Evolutionary conservation across 2,888 invertebrate genomes (phyloP), one percentile per base, ranked within the genome.

Genomic region (Aethes cnicana): DNA sequence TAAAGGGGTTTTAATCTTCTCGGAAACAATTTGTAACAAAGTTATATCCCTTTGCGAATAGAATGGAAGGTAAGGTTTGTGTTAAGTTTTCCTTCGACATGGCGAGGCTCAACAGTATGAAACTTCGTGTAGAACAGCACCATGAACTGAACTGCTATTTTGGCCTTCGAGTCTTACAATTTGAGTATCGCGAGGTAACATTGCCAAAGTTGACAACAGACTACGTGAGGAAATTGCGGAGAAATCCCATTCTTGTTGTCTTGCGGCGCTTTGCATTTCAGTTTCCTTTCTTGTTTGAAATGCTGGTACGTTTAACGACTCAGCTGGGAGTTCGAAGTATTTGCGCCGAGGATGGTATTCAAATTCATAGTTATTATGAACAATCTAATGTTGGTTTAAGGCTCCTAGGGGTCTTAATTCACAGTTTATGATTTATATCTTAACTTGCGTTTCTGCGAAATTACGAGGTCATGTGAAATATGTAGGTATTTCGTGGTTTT

Each of bases 151-250:
- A 64, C 64, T 69, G 71, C 68, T 73, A 67, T 74, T 72, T n/a
- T 74, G 85, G 81, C 86, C 87, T 87, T 87, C 84, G 64, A 72
- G 78, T 72, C 73, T 82, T 75, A 81, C 76, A 70, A 79, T 78
- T 77, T 72, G 79, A 79, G 76, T 71, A 77, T 73, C 74, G 77
- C 77, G 81, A 84, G 84, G 84, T 79, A 79, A 72, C 74, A 76
- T 89, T 89, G 83, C 88, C 87, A 89, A 89, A 89, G 87, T 86
- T 82, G 83, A 86, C 86, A 81, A 74, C 77, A 66, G 59, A 59
- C 76, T 78, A 87, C 88, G 88, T 88, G 88, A 79, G 71, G 57
- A 61, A 85, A 71, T 70, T 88, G 74, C 74, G 65, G 70, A 85
- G 66, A 69, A 77, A 71, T 64, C 72, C 70, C 68, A 73, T 76